Percentiles rank a stretch among this genome's conserved stretches.
These are phyloP conservation scores for Eupsittula cactorum DNA, from an alignment of 2,113 vertebrate species.

Conservation along the genomic window DNA sequence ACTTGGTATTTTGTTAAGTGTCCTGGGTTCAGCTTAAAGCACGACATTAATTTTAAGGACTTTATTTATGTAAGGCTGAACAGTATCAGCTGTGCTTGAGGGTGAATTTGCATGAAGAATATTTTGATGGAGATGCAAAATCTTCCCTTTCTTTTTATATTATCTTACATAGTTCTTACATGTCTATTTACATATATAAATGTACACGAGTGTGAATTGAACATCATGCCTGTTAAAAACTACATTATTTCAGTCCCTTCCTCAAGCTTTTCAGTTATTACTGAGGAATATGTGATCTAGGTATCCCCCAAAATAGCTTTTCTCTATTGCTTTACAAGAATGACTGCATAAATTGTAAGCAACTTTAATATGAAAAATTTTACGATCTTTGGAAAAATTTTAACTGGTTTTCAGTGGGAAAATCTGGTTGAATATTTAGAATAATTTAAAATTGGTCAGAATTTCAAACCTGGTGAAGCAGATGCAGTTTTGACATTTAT, in stretches of 20 bases:
- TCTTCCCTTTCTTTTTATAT: background rate
- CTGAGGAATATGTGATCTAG: background rate
- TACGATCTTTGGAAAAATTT: background rate
- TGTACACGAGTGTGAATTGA: background rate
- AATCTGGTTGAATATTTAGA: background rate
- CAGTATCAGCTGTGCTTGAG: background rate
- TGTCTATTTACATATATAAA: background rate
- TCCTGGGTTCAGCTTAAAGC: background rate
- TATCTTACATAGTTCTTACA: background rate
- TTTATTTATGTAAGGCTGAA: background rate
- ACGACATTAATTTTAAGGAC: background rate
- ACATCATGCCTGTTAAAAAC: background rate
- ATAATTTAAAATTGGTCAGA: background rate
- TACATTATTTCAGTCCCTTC: background rate
- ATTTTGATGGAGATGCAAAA: background rate
- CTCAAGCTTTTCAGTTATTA: background rate
- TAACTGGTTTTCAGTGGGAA: background rate
- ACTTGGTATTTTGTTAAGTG: background rate
- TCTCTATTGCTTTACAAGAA: background rate
- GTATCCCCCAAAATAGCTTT: background rate
- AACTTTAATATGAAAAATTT: background rate
- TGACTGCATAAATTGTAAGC: background rate
- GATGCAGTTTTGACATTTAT: background rate
- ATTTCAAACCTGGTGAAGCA: slow-evolving; percentile 15
- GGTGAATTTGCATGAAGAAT: background rate